These are phyloP conservation scores for Sebastes kiyomatsui DNA, from an alignment of 2,797 vertebrate species.

Conservation along the genomic window DNA sequence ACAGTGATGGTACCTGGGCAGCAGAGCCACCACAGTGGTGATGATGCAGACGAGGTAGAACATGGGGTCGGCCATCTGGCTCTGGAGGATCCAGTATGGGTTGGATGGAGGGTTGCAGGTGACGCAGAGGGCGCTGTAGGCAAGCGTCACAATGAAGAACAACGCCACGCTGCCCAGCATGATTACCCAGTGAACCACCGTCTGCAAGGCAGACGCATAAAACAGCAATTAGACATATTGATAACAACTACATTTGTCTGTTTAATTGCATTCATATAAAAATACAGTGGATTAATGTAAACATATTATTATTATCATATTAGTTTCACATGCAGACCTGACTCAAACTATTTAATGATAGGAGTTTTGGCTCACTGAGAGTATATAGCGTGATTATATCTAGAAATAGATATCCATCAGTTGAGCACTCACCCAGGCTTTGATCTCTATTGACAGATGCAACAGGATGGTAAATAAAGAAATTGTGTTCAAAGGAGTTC, in stretches of 20 bases:
- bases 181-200: constrained; percentile 82
- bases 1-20: constrained; percentile 87
- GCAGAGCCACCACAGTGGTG: constrained; percentile 86
- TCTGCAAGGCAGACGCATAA: constrained; percentile 76
- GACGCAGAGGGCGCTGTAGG: constrained; percentile 86
- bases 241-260: background rate
- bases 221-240: background rate
- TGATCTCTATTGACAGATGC: constrained; percentile 95
- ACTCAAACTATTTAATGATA: background rate
- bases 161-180: constrained; percentile 86
- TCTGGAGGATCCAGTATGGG: constrained; percentile 90
- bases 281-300: background rate
- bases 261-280: background rate
- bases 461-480: constrained; percentile 91
- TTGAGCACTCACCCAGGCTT: constrained; percentile 88
- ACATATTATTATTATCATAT: background rate
- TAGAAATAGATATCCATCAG: constrained; percentile 10
- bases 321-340: background rate
- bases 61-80: constrained; percentile 86
- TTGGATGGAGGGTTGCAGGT: constrained; percentile 88
- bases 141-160: constrained; percentile 84
- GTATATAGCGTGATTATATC: background rate
- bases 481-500: constrained; percentile 91
- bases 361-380: background rate
- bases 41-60: constrained; percentile 92